Percentiles rank a stretch among this genome's conserved stretches.
Conservation (phyloP, 2,113 vertebrate species). For the Aplodontia rufa region DNA sequence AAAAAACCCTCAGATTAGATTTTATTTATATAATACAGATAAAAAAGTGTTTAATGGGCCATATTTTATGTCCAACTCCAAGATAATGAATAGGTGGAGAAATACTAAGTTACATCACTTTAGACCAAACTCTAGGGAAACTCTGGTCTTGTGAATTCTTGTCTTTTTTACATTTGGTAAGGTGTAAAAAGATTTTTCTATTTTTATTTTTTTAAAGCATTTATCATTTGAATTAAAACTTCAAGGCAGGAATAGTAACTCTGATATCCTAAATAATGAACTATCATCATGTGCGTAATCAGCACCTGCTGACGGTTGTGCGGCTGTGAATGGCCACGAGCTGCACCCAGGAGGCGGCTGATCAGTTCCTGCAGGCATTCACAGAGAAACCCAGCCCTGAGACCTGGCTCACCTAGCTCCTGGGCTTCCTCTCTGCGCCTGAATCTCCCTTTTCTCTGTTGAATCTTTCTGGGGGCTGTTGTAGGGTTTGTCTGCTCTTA, state of each 20-base stretch:
- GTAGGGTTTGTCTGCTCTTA: neutral
- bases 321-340: neutral
- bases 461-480: slow-evolving; percentile 56
- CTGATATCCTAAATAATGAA: neutral
- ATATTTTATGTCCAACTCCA: neutral
- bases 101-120: neutral
- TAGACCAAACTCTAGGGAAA: neutral
- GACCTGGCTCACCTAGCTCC: neutral
- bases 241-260: neutral
- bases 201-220: neutral
- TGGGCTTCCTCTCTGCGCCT: neutral
- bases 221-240: slow-evolving; percentile 20
- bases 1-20: neutral
- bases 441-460: slow-evolving; percentile 27
- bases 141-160: neutral
- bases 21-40: neutral
- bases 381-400: neutral
- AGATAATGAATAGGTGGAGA: neutral
- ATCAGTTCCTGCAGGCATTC: neutral
- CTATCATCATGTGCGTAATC: neutral
- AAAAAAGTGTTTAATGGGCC: neutral
- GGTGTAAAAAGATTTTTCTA: neutral
- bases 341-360: neutral
- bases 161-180: neutral
- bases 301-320: neutral